These are phyloP conservation scores for Emydoidea blandingii DNA, from an alignment of 2,797 vertebrate genomes.

Conservation along the genomic window DNA sequence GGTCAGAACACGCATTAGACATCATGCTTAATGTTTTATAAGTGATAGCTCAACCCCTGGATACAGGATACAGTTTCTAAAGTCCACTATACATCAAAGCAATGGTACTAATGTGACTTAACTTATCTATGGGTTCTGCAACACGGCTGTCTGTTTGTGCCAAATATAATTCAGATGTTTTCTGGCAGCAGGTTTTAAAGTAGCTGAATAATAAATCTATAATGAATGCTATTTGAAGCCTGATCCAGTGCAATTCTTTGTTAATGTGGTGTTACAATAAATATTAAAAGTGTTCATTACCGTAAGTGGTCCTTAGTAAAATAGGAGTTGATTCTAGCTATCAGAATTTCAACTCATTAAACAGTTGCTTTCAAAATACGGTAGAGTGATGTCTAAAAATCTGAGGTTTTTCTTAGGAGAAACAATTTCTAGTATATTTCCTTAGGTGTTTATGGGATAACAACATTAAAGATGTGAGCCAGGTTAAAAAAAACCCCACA, in stretches of 20 bases:
- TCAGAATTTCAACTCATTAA: background rate
- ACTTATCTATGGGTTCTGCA: background rate
- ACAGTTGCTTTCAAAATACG: background rate
- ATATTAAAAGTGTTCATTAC: background rate
- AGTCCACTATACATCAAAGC: background rate
- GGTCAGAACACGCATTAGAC: background rate
- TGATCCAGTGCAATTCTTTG: background rate
- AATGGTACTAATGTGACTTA: conserved; percentile 9
- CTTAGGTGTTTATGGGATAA: background rate
- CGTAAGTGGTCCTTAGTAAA: background rate
- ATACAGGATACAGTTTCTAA: background rate
- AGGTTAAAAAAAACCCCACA: background rate
- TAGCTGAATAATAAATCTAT: background rate
- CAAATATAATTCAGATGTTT: background rate
- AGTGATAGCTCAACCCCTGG: background rate
- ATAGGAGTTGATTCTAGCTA: background rate
- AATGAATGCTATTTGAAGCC: background rate
- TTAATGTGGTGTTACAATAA: background rate
- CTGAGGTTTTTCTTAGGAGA: background rate
- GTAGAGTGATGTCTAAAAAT: background rate
- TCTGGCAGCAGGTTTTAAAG: background rate
- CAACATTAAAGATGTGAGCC: background rate
- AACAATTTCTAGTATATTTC: background rate
- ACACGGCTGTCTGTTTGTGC: background rate
- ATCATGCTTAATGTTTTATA: background rate